These are phyloP conservation scores for Dysidea cf. avara DNA, from an alignment of 37 sponge, comb jelly and placozoan species.

Conservation along the genomic window DNA sequence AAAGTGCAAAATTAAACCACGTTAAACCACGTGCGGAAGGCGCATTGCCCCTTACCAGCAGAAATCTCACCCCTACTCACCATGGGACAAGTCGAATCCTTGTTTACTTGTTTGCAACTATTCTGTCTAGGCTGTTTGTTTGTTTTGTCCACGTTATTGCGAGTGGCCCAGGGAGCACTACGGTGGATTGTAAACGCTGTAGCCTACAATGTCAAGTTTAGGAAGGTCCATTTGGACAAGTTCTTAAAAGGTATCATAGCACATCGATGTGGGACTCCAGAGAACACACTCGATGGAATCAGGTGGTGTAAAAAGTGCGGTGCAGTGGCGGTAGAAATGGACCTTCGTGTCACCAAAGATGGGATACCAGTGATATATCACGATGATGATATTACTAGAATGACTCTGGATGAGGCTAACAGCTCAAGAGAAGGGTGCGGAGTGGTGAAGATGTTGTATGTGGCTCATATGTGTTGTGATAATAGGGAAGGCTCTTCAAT, in stretches of 20 bases:
- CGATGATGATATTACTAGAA: slow-evolving; percentile 33
- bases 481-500: slow-evolving; percentile 25
- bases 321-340: slow-evolving; percentile 66
- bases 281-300: slow-evolving; percentile 73
- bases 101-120: too few relatives aligned
- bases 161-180: too few relatives aligned
- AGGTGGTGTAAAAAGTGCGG: slow-evolving; percentile 35
- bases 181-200: too few relatives aligned
- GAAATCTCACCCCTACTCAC: too few relatives aligned
- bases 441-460: neutral
- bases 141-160: too few relatives aligned
- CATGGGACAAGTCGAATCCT: neutral
- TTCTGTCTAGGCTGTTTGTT: too few relatives aligned
- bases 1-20: too few relatives aligned
- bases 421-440: slow-evolving; percentile 23
- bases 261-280: slow-evolving; percentile 70
- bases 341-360: slow-evolving; percentile 56
- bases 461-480: neutral
- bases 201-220: too few relatives aligned
- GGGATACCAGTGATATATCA: slow-evolving; percentile 70
- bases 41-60: too few relatives aligned
- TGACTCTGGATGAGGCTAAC: slow-evolving; percentile 63
- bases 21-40: too few relatives aligned
- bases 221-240: neutral
- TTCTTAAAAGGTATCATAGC: slow-evolving; percentile 15